phyloP scores from a whole-genome alignment of 1,140 invertebrate genomes.

The Leptopilina clavipes region DNA sequence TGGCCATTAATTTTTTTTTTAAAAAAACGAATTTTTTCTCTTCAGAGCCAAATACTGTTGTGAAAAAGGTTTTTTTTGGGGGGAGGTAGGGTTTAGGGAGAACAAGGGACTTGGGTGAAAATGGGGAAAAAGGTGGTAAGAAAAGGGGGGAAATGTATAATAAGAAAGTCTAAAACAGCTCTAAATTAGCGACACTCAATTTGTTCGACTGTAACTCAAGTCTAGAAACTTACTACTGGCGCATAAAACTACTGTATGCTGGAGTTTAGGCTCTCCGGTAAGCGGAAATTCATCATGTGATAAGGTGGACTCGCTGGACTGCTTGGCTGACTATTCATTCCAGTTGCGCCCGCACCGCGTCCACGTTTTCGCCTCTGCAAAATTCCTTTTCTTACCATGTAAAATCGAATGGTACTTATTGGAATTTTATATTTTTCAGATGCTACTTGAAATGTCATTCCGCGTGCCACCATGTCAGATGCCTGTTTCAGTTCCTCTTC shows the following conservation, averaged over 20 bases:
- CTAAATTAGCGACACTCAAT: conserved; percentile 60
- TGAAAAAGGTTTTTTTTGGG: not conserved
- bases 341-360: conserved; percentile 70
- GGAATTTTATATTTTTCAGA: conserved; percentile 89
- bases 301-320: conserved; percentile 80
- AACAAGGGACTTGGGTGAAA: too few relatives aligned
- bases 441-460: conserved; percentile 88
- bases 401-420: conserved; percentile 88
- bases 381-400: conserved; percentile 88
- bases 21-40: not conserved
- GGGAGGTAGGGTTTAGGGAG: not conserved
- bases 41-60: not conserved
- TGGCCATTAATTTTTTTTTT: not conserved
- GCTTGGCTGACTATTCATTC: conserved; percentile 71
- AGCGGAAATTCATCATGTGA: conserved; percentile 84
- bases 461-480: conserved; percentile 85
- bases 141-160: too few relatives aligned
- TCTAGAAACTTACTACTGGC: conserved; percentile 66
- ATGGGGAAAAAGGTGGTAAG: not conserved
- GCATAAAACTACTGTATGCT: conserved; percentile 72
- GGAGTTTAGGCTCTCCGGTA: conserved; percentile 77
- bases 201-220: conserved; percentile 61
- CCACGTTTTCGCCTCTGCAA: conserved; percentile 84
- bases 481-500: conserved; percentile 85
- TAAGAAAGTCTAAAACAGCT: conserved; percentile 64